Base-by-base conservation (phyloP, 2,113 vertebrate species). In the Nothoprocta perdicaria region DNA sequence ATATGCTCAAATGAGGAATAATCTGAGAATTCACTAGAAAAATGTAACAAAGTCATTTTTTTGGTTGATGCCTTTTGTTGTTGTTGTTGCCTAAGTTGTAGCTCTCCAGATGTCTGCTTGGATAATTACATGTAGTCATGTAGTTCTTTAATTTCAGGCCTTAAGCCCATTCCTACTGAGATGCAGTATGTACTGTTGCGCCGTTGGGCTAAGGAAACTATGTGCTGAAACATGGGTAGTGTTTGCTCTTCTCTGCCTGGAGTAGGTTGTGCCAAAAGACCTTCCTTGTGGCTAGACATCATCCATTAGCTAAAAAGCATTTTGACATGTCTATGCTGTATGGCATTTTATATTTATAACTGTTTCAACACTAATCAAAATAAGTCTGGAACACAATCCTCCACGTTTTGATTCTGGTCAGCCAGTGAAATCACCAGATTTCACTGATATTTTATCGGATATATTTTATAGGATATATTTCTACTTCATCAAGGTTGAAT, bases 401-500 rank as follows among this genome's bases (percentile, higher is more conserved):
- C 52, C 46, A 68, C 35, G 10, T 61, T 86, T 85, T 86, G 31
- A 52, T 88, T 85, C 65, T 23, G 83, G 65, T 43, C 79, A 89
- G 57, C 22, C n/a, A 53, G 18, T 65, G 69, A 90, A 91, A 73
- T 73, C 22, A 68, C 35, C 23, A 57, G 80, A 69, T 75, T 81
- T 48, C 21, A 21, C 48, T 48, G 52, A 43, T 71, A 78, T 85
- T 91, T 78, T 61, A 35, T 21, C 15, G 58, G 43, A 40, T 68
- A 12, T 86, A 78, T 83, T 91, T 78, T 57, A 35, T 21, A 15
- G 58, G 46, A 40, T 68, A 12, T 84, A 78, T 86, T 95, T 91
- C 38, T 29, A 21, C 23, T 79, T 89, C 75, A 85, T 89, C 58
- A 87, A 77, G 78, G 21, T 91, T 85, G 89, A 84, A 80, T 80